These are phyloP conservation scores for Chrysotoxum bicinctum DNA, from an alignment of 2,888 invertebrate species.

Conservation along the genomic window DNA sequence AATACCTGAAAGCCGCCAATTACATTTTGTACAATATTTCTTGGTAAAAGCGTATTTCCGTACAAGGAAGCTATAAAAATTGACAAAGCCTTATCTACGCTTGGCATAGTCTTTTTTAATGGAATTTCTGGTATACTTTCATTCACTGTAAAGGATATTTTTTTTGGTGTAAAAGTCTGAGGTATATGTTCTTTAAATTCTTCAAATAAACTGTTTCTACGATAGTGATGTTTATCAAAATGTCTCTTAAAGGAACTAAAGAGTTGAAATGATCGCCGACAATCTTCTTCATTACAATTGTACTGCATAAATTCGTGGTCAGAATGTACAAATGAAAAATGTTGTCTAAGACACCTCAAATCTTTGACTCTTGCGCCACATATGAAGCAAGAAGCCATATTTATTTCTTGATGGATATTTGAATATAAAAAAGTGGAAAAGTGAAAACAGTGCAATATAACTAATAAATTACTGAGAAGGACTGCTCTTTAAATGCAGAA, in stretches of 20 bases:
- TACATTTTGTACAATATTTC: no score
- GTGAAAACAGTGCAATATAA: no score
- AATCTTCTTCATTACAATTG: neutral
- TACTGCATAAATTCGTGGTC: neutral
- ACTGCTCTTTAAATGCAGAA: no score
- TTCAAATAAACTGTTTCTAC: neutral
- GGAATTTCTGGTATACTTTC: neutral
- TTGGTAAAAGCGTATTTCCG: no score
- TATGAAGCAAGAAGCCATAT: neutral
- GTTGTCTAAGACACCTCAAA: neutral
- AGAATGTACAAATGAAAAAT: neutral
- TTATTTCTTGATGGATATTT: neutral
- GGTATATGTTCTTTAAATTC: neutral
- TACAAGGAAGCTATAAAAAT: no score
- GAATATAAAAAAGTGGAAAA: neutral
- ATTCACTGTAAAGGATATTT: neutral
- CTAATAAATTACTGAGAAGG: no score
- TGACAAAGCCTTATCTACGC: neutral
- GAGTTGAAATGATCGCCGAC: conserved; percentile 5
- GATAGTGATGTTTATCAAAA: neutral
- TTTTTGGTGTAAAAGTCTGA: neutral
- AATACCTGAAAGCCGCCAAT: neutral
- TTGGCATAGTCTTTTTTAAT: neutral
- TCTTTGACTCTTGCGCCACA: neutral
- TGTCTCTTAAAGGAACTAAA: neutral